Base-by-base conservation (phyloP, 2,888 invertebrate species). In the Athalia cordata region DNA sequence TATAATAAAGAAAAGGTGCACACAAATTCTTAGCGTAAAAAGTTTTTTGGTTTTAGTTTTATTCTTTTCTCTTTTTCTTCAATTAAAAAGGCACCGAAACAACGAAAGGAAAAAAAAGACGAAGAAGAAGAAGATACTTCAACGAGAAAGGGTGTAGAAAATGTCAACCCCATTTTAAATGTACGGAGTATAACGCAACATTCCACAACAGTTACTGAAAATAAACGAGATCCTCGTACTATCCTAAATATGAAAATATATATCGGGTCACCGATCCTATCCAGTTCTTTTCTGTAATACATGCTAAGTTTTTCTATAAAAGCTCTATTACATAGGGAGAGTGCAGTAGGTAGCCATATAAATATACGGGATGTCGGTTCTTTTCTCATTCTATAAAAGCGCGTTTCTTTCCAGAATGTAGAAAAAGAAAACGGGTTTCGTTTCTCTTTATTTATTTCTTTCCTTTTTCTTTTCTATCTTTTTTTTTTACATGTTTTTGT, bases 321-420 rank as follows among this genome's bases (percentile, higher is more conserved):
- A 11, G n/a, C 55, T 9, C 29, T 29, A 29, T 55, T 11, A 55
- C n/a, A 55, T 55, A 59, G 52, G 9, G 72, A n/a, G 47, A 59
- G 57, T 45, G 47, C 29, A 29, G 29, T 29, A 29, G 29, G 29
- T 29, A 29, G 29, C 29, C 13, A 59, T 45, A 11, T 45, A 11
- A 72, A 47, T 15, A 7, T 45, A 49, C 57, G 57, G 59, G 13
- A 72, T 47, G 59, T 57, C 57, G 72, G 45, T 59, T n/a, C 13
- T 72, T 59, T 59, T 52, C 57, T 5, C 45, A 52, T 47, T 59
- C 57, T 59, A 13, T 29, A 72, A 70, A 9, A 72, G 59, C 15
- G 57, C 7, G 9, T n/a, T 55, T n/a, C 29, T 29, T 29, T 29
- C 29, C 29, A 29, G 29, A 29, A 29, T 29, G 29, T 29, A 29